Evolutionary conservation across 2,113 vertebrate species (phyloP).

Genomic region (Asarcornis scutulata): DNA sequence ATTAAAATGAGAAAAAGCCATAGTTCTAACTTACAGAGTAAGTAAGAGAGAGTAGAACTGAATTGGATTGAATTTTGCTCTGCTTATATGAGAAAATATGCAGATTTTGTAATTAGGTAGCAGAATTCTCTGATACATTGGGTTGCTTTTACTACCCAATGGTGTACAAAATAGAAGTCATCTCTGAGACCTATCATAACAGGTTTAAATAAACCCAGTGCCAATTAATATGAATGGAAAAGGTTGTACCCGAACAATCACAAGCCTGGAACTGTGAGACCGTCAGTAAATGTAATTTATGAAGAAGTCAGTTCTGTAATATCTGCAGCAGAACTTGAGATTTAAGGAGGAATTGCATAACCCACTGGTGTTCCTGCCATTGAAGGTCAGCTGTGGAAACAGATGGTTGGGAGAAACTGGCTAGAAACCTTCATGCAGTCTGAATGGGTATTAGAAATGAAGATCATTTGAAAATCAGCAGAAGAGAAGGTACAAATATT

Average conservation of each 20-base stretch:
- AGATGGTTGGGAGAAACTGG: not conserved
- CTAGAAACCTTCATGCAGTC: not conserved
- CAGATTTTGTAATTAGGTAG: slow-evolving; percentile 2
- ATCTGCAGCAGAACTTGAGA: not conserved
- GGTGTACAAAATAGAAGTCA: slow-evolving; percentile 36
- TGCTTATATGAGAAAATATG: slow-evolving; percentile 20
- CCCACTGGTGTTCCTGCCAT: not conserved
- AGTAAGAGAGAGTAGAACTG: slow-evolving; percentile 5
- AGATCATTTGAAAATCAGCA: not conserved
- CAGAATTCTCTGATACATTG: slow-evolving; percentile 10
- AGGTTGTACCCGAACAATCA: not conserved
- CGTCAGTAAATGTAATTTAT: accelerated
- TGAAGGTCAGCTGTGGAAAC: slow-evolving; percentile 18
- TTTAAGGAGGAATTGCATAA: not conserved
- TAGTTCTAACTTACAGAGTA: slow-evolving; percentile 7
- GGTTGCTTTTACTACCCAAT: not conserved
- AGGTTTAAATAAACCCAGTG: not conserved
- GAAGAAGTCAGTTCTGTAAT: not conserved
- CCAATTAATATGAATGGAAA: slow-evolving; percentile 33
- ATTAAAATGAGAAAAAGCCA: slow-evolving; percentile 41
- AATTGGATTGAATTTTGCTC: slow-evolving; percentile 24
- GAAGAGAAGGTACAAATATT: slow-evolving; percentile 15
- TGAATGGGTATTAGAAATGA: not conserved
- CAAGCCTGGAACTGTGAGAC: not conserved
- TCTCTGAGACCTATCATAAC: not conserved